phyloP scores from a whole-genome alignment of 2,113 vertebrate genomes.

The Progne subis region DNA sequence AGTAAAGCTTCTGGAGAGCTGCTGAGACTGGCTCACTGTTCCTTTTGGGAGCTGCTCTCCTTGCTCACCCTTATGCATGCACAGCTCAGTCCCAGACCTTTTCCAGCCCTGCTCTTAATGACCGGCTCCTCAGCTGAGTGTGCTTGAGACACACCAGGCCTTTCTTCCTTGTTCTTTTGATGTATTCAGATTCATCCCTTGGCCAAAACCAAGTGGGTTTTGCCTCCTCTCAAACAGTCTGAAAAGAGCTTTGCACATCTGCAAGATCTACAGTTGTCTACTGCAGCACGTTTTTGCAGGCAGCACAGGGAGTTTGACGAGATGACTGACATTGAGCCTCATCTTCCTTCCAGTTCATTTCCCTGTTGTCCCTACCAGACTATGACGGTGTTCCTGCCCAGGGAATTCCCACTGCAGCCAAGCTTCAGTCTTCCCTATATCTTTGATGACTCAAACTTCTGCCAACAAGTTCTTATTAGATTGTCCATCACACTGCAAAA shows the following conservation, averaged over 20 bases:
- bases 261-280: background rate
- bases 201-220: background rate
- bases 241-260: background rate
- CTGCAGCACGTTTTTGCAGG: background rate
- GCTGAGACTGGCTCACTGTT: background rate
- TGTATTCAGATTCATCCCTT: background rate
- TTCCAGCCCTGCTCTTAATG: background rate
- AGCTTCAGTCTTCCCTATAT: background rate
- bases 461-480: background rate
- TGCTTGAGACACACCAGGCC: background rate
- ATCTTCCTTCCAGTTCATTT: background rate
- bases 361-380: background rate
- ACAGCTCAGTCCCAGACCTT: background rate
- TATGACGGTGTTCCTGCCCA: background rate
- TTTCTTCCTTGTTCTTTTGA: background rate
- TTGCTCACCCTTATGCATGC: rapidly evolving
- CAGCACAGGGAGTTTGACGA: background rate
- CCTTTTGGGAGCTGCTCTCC: background rate
- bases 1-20: background rate
- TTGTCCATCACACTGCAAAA: background rate
- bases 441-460: background rate
- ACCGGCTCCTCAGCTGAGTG: background rate
- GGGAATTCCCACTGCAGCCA: background rate
- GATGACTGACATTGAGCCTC: background rate
- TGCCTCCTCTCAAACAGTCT: background rate